Conservation (phyloP, 2,888 invertebrate species). For the Melanostoma scalare region DNA sequence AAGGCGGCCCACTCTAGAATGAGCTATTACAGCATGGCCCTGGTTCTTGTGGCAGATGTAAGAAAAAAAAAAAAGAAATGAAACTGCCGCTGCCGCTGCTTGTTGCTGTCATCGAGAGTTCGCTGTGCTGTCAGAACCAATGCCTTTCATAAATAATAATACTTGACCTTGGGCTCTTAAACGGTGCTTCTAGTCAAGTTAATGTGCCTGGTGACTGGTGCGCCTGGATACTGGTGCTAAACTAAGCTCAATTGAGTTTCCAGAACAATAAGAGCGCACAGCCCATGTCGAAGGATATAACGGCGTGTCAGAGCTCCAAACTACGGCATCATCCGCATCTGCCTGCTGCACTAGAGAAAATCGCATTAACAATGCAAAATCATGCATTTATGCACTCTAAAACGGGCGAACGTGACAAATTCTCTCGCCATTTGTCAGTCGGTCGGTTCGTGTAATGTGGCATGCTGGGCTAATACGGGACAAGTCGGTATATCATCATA, state of each 20-base stretch:
- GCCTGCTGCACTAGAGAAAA: slow-evolving; percentile 11
- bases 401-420: slow-evolving; percentile 81
- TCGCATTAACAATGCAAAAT: slow-evolving; percentile 79
- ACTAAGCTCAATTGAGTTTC: slow-evolving; percentile 49
- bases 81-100: slow-evolving; percentile 26
- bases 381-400: slow-evolving; percentile 78
- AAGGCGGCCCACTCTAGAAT: slow-evolving; percentile 1
- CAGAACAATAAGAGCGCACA: slow-evolving; percentile 58
- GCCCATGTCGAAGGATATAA: slow-evolving; percentile 68
- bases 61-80: background rate
- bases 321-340: slow-evolving; percentile 14
- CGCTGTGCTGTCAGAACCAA: slow-evolving; percentile 64
- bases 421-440: slow-evolving; percentile 73
- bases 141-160: slow-evolving; percentile 72
- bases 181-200: slow-evolving; percentile 62
- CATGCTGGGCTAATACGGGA: slow-evolving; percentile 66
- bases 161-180: slow-evolving; percentile 72
- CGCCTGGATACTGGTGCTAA: slow-evolving; percentile 1
- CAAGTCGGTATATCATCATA: slow-evolving; percentile 60
- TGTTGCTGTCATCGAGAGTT: slow-evolving; percentile 67
- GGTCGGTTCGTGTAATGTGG: slow-evolving; percentile 58
- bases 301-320: slow-evolving; percentile 66
- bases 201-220: slow-evolving; percentile 29
- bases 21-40: slow-evolving; percentile 44
- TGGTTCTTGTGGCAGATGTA: slow-evolving; percentile 31